Evolutionary conservation across 64 coral and sea anemone species (phyloP), one percentile per base, ranked within the genome.

Genomic region (Montipora capricornis): DNA sequence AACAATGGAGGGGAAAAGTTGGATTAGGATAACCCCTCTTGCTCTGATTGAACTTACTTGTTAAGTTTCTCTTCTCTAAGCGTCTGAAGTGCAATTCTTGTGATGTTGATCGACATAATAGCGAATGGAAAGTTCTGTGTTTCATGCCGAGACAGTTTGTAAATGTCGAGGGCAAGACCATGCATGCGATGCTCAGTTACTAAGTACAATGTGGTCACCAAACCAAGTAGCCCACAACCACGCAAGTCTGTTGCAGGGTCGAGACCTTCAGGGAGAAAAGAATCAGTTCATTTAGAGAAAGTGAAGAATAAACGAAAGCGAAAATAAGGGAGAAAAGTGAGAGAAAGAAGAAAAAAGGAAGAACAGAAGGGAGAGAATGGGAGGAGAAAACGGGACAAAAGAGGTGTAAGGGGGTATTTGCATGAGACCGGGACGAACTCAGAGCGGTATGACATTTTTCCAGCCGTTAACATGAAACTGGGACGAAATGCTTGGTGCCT

Each of bases 31-130:
- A 9, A 61, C 10, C 5, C 20, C 7, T 5, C 16, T 8, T 45
- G 19, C 75, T 44, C 19, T 11, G 66, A 57, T 4, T 78, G n/a
- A 45, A 80, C 91, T 78, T 73, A 98, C 97, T 88, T 98, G 67
- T 98, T 98, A 1, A 98, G 76, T 20, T 96, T 93, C 53, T 87
- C 97, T 55, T 98, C 97, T 84, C 97, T 92, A 29, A 98, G 88
- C 68, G 97, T 96, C n/a, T 94, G 94, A 44, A 98, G 91, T 79
- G 97, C 97, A 84, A 98, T 98, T 24, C 97, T 87, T 64, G 97
- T 98, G n/a, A 98, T 96, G 78, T 98, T 98, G 50, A 98, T 98
- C 22, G 97, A 98, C 97, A 98, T 98, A 37, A 98, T 80, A 71
- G 94, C 90, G 89, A 98, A 96, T 76, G 97, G 97, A 52, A 98